Evolutionary conservation across 2,888 invertebrate species (phyloP).

Genomic region (Rhimphoctona megacephalus): DNA sequence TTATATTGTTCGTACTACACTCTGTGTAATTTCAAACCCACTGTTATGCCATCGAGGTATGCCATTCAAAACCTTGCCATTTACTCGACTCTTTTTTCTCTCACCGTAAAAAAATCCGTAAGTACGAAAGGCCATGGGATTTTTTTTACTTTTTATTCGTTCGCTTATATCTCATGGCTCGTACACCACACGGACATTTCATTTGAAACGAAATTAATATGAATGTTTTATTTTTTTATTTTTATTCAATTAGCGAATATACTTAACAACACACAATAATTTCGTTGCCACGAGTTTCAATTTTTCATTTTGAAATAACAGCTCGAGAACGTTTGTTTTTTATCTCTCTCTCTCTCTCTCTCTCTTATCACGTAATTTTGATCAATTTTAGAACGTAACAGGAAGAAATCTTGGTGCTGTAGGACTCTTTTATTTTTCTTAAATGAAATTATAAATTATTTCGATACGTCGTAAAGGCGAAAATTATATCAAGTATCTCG

Average conservation of each 20-base stretch:
- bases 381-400: slow-evolving; percentile 22
- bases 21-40: slow-evolving; percentile 44
- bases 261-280: background rate
- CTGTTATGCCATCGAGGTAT: slow-evolving; percentile 76
- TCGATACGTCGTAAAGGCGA: slow-evolving; percentile 12
- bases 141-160: background rate
- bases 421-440: background rate
- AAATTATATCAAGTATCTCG: background rate
- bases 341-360: background rate
- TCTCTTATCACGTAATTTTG: slow-evolving; percentile 17
- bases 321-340: slow-evolving; percentile 11
- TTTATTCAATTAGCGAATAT: background rate
- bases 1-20: slow-evolving; percentile 20
- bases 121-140: slow-evolving; percentile 12
- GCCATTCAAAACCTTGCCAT: slow-evolving; percentile 83
- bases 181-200: background rate
- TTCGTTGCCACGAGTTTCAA: background rate
- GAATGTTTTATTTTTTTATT: background rate
- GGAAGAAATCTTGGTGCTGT: slow-evolving; percentile 26
- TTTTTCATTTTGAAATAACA: slow-evolving; percentile 5
- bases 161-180: background rate
- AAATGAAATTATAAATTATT: slow-evolving; percentile 1
- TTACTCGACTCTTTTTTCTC: slow-evolving; percentile 68
- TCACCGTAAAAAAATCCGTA: slow-evolving; percentile 64
- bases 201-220: background rate